Percentiles rank a stretch among this genome's conserved stretches.
Conservation (phyloP, 2,113 vertebrate genomes). For the Ondatra zibethicus region DNA sequence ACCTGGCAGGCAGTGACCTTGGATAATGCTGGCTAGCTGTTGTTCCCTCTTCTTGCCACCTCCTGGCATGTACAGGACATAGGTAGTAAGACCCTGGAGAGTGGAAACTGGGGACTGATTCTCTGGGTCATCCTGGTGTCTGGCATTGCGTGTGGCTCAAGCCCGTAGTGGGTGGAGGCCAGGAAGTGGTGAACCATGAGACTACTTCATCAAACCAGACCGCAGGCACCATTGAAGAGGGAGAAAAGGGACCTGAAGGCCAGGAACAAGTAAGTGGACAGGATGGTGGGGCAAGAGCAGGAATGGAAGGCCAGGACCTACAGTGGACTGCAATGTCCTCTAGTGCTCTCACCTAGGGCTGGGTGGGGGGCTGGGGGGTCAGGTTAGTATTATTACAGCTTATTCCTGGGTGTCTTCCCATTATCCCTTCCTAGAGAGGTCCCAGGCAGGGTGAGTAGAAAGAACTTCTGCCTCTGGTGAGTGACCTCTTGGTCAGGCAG, state of each 20-base stretch:
- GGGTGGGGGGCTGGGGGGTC: background rate
- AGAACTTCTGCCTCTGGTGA: background rate
- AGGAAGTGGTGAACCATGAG: background rate
- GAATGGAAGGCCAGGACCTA: background rate
- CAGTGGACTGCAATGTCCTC: background rate
- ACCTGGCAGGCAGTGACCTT: background rate
- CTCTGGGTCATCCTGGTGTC: background rate
- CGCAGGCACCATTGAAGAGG: background rate
- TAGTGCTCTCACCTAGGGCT: background rate
- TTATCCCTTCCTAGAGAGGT: background rate
- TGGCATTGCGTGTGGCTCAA: background rate
- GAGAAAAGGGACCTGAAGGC: background rate
- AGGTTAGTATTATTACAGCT: background rate
- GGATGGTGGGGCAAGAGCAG: background rate
- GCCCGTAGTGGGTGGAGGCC: background rate
- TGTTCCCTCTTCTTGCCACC: background rate
- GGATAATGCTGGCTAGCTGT: background rate
- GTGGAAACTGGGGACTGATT: background rate
- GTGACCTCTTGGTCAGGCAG: background rate
- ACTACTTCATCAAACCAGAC: background rate
- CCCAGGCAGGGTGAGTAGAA: rapidly evolving
- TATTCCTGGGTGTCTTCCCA: background rate
- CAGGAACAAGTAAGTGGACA: background rate
- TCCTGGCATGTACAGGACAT: background rate
- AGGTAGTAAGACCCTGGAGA: background rate